Evolutionary conservation across 2,113 vertebrate species (phyloP).

Genomic region (Phainopepla nitens): DNA sequence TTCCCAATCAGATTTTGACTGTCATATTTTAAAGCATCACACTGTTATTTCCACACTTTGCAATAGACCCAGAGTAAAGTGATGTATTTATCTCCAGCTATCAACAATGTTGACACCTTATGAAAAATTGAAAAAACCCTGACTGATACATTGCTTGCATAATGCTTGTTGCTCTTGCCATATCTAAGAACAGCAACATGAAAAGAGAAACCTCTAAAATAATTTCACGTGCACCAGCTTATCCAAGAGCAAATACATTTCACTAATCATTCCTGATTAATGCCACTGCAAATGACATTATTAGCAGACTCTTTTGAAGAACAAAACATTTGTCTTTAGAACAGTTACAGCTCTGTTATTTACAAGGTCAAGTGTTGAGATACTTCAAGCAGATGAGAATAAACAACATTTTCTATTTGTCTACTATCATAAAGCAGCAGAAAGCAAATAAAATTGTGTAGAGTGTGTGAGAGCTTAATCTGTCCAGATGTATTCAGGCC

Average conservation of each 20-base stretch:
- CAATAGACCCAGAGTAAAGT: not conserved
- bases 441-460: not conserved
- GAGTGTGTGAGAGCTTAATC: not conserved
- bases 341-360: not conserved
- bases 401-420: not conserved
- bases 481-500: not conserved
- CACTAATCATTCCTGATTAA: not conserved
- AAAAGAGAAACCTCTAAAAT: not conserved
- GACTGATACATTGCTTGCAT: not conserved
- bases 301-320: not conserved
- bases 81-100: not conserved
- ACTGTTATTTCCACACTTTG: not conserved
- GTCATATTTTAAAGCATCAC: not conserved
- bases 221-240: not conserved
- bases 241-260: not conserved
- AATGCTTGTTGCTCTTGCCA: not conserved
- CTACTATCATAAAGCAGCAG: not conserved
- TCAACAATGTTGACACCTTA: conserved; percentile 12
- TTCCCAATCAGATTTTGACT: not conserved
- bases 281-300: not conserved
- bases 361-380: not conserved
- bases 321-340: not conserved
- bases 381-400: not conserved
- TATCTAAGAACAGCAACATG: not conserved
- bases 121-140: not conserved